Conservation (phyloP, 1,140 invertebrate genomes). For the Camponotus vicinus region DNA sequence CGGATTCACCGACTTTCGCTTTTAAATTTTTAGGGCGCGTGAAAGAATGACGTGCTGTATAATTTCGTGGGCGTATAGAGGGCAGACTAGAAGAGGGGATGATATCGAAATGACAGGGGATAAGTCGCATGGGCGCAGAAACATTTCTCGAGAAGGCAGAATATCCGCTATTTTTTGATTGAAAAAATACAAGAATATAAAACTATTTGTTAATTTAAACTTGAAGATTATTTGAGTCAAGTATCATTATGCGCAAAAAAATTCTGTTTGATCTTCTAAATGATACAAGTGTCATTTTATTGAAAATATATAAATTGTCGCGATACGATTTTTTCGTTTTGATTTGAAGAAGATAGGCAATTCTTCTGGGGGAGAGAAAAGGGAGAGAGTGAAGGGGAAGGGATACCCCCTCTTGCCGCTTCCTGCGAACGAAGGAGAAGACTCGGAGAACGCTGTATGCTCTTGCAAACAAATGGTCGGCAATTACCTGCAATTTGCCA, state of each 20-base stretch:
- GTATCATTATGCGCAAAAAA: background rate
- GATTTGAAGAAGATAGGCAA: slow-evolving; percentile 46
- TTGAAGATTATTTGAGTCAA: background rate
- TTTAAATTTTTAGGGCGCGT: slow-evolving; percentile 40
- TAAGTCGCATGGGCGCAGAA: slow-evolving; percentile 57
- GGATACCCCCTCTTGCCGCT: slow-evolving; percentile 45
- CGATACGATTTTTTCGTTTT: slow-evolving; percentile 10
- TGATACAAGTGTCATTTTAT: background rate
- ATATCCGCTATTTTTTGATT: too few species aligned
- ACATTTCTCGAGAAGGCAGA: background rate
- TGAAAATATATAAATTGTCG: slow-evolving; percentile 23
- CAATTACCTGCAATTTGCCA: slow-evolving; percentile 85
- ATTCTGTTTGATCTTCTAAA: background rate
- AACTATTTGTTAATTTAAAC: background rate
- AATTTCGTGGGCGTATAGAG: slow-evolving; percentile 83
- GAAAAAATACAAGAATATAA: background rate
- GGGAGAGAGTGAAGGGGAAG: background rate
- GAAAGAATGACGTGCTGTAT: slow-evolving; percentile 72
- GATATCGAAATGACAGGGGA: slow-evolving; percentile 68
- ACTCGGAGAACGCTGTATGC: slow-evolving; percentile 71
- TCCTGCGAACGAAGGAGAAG: slow-evolving; percentile 30
- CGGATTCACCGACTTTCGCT: slow-evolving; percentile 8
- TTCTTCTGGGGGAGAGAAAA: slow-evolving; percentile 28
- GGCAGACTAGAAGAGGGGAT: slow-evolving; percentile 67
- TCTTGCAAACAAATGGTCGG: slow-evolving; percentile 84